These are phyloP conservation scores for Biston stratarius DNA, from an alignment of 2,888 invertebrate species.

Conservation along the genomic window DNA sequence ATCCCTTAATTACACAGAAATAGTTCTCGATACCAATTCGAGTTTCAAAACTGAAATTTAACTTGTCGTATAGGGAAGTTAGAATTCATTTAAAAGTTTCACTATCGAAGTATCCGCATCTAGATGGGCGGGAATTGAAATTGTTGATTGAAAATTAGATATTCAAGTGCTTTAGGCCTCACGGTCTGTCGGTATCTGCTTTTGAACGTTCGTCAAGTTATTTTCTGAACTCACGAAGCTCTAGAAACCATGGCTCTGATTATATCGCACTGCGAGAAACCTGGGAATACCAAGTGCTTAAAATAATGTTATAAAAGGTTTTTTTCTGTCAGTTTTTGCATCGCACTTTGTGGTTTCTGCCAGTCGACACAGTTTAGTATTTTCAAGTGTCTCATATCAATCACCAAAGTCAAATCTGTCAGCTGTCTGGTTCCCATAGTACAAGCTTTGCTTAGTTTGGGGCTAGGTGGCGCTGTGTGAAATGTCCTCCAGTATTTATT, in stretches of 20 bases:
- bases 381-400: too few relatives aligned
- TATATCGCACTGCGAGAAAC: conserved; percentile 22
- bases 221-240: conserved; percentile 32
- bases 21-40: conserved; percentile 48
- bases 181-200: conserved; percentile 24
- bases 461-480: too few relatives aligned
- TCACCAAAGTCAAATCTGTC: too few relatives aligned
- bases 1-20: conserved; percentile 57
- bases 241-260: conserved; percentile 26
- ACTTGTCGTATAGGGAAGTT: conserved; percentile 23
- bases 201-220: conserved; percentile 29
- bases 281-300: conserved; percentile 12
- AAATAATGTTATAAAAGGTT: conserved; percentile 1
- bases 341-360: too few relatives aligned
- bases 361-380: neutral
- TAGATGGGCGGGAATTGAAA: conserved; percentile 37
- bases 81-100: conserved; percentile 33
- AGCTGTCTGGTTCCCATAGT: too few relatives aligned
- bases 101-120: conserved; percentile 30
- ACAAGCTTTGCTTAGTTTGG: too few relatives aligned
- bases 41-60: conserved; percentile 44
- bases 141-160: conserved; percentile 40
- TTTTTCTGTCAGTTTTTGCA: too few relatives aligned
- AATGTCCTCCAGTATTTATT: too few relatives aligned
- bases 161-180: conserved; percentile 36